Base-by-base conservation (phyloP, 2,113 vertebrate species). In the Elgaria multicarinata region DNA sequence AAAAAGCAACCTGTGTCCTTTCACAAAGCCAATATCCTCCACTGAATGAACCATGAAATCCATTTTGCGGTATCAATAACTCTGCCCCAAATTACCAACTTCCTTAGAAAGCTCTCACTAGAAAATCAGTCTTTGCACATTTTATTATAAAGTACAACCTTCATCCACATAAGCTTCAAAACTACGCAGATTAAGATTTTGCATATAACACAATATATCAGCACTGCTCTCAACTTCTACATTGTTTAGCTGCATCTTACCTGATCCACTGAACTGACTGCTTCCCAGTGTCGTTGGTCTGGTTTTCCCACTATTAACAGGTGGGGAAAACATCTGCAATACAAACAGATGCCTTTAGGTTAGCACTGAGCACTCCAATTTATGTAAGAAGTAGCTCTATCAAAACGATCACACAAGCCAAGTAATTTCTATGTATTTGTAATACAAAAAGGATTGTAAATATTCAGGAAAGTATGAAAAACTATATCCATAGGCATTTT, bases 311-410 rank as follows among this genome's bases (percentile, higher is more conserved):
- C 98, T 98, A 91, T 98, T 98, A 93, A 99, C 99, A 97, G 99
- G 99, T 95, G 99, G 99, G n/a, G 99, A 99, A 97, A 99, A 99
- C 99, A 99, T 99, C 99, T 99, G 96, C 90, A 97, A 97, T 96
- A 95, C 81, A 95, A 91, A 72, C 74, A 74, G 89, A 13, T 1
- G 33, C 0, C 0, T 83, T 78, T 83, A 76, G 89, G 39, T 93
- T 86, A 93, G 58, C 69, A 78, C 81, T 93, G 85, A 95, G 95
- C 92, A 4, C 31, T 55, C 76, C 71, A 69, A 85, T 81, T 85
- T 83, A 66, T 7, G 64, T 26, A 36, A 24, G 16, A 78, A 81
- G 86, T 1, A 24, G 46, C 5, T n/a, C 74, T 22, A 78, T 6
- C 12, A 66, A 75, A 75, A 42, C 89, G 79, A 39, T 42, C 55